These are phyloP conservation scores for Pseudolycoriella hygida DNA, from an alignment of 2,888 invertebrate species.

Conservation along the genomic window DNA sequence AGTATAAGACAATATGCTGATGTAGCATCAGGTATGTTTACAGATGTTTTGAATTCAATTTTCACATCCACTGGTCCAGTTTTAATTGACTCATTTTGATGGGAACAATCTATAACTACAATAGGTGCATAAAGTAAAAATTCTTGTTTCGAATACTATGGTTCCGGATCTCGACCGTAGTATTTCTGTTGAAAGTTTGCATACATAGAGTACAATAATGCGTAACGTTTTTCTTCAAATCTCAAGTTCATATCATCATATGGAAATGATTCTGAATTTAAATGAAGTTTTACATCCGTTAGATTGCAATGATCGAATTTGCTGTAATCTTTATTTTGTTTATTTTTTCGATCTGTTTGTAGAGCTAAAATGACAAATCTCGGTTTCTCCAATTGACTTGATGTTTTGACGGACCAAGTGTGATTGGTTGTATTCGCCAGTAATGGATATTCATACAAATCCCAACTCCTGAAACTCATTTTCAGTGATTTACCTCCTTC, in stretches of 20 bases:
- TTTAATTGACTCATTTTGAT: constrained; percentile 15
- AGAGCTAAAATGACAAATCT: constrained; percentile 21
- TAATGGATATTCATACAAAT: constrained; percentile 10
- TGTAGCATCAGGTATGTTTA: constrained; percentile 13
- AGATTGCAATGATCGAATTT: constrained; percentile 15
- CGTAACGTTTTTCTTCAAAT: constrained; percentile 14
- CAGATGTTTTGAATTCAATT: constrained; percentile 15
- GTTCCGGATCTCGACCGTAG: constrained; percentile 11
- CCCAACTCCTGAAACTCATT: constrained; percentile 9
- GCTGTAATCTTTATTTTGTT: constrained; percentile 12
- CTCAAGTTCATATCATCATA: constrained; percentile 19
- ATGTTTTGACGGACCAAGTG: constrained; percentile 19
- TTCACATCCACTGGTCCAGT: constrained; percentile 14
- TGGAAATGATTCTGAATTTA: constrained; percentile 21
- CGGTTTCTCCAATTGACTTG: constrained; percentile 21
- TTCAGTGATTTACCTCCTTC: constrained; percentile 5
- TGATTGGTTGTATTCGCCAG: constrained; percentile 14
- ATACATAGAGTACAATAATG: constrained; percentile 16
- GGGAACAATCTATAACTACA: constrained; percentile 15
- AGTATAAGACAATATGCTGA: constrained; percentile 8
- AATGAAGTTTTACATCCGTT: constrained; percentile 19
- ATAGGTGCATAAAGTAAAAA: constrained; percentile 15
- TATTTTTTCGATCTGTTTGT: constrained; percentile 21
- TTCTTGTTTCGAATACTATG: too few species aligned
- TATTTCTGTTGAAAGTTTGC: constrained; percentile 14